A percentile compares a stretch with the other conserved stretches of the same genome.
These are phyloP conservation scores for Parazoanthus swiftii DNA, from an alignment of 92 coral and sea anemone genomes.

Conservation along the genomic window DNA sequence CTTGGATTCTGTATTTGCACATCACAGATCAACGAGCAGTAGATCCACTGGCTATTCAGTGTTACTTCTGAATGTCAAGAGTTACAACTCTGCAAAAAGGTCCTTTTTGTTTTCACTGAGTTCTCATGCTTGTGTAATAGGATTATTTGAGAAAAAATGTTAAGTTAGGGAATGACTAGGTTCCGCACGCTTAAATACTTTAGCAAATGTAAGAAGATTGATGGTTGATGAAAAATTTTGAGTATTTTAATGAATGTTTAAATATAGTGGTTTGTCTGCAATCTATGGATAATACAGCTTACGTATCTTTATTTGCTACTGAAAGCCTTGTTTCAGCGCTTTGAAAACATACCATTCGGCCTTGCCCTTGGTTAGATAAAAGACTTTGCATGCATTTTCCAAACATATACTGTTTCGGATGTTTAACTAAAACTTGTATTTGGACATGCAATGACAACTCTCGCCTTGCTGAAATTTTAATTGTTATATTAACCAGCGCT, in stretches of 20 bases:
- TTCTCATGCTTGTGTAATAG: neutral
- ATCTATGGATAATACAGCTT: neutral
- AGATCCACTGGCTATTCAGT: neutral
- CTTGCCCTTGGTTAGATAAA: neutral
- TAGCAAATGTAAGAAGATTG: constrained; percentile 39
- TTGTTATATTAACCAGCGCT: neutral
- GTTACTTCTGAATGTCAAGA: neutral
- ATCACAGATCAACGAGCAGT: neutral
- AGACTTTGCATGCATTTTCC: neutral
- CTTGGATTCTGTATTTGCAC: neutral
- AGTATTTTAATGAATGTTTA: constrained; percentile 41
- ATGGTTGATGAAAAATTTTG: constrained; percentile 28
- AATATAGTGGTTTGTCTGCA: constrained; percentile 39
- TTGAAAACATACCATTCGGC: neutral
- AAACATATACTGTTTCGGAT: neutral
- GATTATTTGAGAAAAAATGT: constrained; percentile 11
- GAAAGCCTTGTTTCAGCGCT: neutral
- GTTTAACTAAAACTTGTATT: neutral
- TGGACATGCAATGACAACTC: neutral
- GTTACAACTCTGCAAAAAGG: neutral
- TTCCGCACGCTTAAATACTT: constrained; percentile 18
- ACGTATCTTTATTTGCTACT: neutral
- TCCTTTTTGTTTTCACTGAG: neutral
- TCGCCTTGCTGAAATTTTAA: neutral
- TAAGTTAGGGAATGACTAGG: neutral